Evolutionary conservation across 1,140 invertebrate genomes (phyloP).

Genomic region (Cardiocondyla obscurior): DNA sequence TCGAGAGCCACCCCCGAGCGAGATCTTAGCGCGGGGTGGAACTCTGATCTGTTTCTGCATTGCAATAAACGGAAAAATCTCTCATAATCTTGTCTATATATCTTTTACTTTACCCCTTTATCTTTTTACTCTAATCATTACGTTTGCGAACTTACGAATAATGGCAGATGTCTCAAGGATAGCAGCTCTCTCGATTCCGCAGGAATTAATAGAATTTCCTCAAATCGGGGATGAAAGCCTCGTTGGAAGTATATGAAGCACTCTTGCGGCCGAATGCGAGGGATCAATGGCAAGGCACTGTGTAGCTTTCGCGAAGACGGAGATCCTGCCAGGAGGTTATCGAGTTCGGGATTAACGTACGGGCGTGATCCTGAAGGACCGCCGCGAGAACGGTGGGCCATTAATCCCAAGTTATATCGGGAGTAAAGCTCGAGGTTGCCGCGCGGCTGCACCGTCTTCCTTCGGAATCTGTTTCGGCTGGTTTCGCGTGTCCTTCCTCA

Average conservation of each 20-base stretch:
- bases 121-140: neutral
- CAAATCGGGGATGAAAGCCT: neutral
- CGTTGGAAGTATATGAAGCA: neutral
- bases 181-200: neutral
- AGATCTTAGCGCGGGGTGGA: neutral
- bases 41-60: neutral
- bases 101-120: neutral
- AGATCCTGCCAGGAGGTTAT: slow-evolving; percentile 55
- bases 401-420: slow-evolving; percentile 77
- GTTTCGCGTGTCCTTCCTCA: slow-evolving; percentile 23
- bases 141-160: neutral
- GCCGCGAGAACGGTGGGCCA: slow-evolving; percentile 68
- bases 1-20: neutral
- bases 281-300: slow-evolving; percentile 37
- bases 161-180: neutral
- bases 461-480: slow-evolving; percentile 29
- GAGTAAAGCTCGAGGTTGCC: slow-evolving; percentile 75
- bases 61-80: neutral
- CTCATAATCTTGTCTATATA: neutral
- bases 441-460: neutral
- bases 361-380: slow-evolving; percentile 59
- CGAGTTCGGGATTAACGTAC: slow-evolving; percentile 52
- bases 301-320: slow-evolving; percentile 39
- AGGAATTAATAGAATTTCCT: neutral
- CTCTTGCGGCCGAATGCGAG: neutral